Conservation (phyloP, 2,113 vertebrate genomes). For the Chloropsis hardwickii region DNA sequence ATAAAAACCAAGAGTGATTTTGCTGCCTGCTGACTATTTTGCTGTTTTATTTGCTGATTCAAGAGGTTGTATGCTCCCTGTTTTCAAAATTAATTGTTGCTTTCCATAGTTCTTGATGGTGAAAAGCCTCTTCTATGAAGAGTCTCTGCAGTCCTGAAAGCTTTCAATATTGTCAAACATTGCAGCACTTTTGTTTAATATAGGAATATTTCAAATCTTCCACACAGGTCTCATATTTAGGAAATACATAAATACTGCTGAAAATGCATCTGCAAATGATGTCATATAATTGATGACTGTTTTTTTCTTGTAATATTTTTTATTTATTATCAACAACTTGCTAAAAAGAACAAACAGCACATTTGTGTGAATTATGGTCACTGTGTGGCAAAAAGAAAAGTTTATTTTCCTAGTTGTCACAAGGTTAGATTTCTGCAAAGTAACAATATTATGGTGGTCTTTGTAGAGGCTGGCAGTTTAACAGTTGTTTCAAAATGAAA, state of each 20-base stretch:
- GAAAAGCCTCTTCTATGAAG: not conserved
- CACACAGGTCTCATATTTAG: not conserved
- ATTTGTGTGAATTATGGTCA: not conserved
- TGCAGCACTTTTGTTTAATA: not conserved
- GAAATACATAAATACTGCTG: not conserved
- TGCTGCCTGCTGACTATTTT: not conserved
- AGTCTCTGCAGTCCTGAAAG: not conserved
- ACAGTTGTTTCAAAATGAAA: not conserved
- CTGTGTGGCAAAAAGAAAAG: not conserved
- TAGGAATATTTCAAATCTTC: not conserved
- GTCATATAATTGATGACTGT: accelerated
- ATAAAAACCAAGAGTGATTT: slow-evolving; percentile 1
- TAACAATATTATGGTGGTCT: not conserved
- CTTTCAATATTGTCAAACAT: not conserved
- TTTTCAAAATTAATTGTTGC: not conserved
- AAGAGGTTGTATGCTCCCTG: not conserved
- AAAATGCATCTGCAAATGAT: not conserved
- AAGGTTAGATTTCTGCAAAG: not conserved
- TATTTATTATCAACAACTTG: not conserved
- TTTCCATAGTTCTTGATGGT: not conserved
- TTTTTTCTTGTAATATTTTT: not conserved
- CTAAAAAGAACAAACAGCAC: not conserved
- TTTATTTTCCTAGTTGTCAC: not conserved
- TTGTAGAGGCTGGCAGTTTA: not conserved
- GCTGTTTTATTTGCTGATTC: not conserved